Evolutionary conservation across 2,797 vertebrate genomes (phyloP), one percentile per base, ranked within the genome.

Genomic region (Neomorphus geoffroyi): DNA sequence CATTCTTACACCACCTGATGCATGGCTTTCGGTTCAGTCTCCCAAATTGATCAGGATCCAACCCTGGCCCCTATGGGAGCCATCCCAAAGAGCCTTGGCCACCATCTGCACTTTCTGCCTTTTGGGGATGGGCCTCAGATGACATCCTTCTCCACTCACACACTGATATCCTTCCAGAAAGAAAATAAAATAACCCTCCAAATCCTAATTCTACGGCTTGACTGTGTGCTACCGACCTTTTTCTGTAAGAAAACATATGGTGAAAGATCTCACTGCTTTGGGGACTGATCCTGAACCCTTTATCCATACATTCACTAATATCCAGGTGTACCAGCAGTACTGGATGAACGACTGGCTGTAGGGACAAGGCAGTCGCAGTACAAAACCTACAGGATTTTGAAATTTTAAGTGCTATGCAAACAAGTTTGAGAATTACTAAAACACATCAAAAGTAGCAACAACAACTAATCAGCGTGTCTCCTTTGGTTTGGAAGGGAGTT

Each of bases 1-100:
- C 73, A 85, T 88, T 92, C 74, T 89, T 84, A 80, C 54, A 79
- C 46, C 77, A 95, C 91, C 86, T 83, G 78, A 32, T 80, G 92
- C 1, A 2, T 9, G 71, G 85, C 87, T 92, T 97, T 90, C 19
- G 1, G 43, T 92, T 85, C 79, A 77, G 61, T 51, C 81, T 94
- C 93, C 64, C 80, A 91, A 88, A 91, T 58, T 19, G 65, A 93
- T 26, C 51, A 73, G 45, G 80, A 92, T 90, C 79, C 88, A 95
- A 54, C 28, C 41, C 8, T 14, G 18, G 67, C 12, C 53, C 43
- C 11, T 1, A 6, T 8, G 33, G 57, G 64, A 96, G 51, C 22
- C 37, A 75, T 28, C 37, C 56, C n/a, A 53, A 84, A 65, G 78
- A 91, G 32, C 27, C 50, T 35, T 13, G 8, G 11, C 13, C 48